Base-by-base conservation (phyloP, 2,888 invertebrate species). In the Noctua fimbriata region DNA sequence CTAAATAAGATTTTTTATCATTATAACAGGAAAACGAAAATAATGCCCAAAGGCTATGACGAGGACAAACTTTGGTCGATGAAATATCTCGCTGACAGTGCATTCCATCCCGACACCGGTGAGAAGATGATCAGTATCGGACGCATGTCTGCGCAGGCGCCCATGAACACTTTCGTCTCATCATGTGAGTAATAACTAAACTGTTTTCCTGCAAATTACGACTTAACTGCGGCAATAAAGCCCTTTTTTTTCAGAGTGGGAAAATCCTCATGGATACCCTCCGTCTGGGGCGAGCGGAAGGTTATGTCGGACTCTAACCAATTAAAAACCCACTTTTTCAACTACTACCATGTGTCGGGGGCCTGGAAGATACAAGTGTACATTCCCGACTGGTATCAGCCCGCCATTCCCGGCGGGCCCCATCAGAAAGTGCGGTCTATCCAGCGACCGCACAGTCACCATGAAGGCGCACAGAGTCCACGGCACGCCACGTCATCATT, bases 91-190 rank as follows among this genome's bases (percentile, higher is more conserved):
- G 99, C 99, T 95, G 99, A 99, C 95, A 99, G 99, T 58, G 99
- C 99, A 0, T 99, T 98, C 94, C 99, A 99, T 95, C 99, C 99
- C 0, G 99, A 99, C 93, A 99, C 99, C 0, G 99, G 99, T 1
- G 99, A 99, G 94, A 99, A 99, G 95, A 99, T 99, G 98, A 94
- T 98, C 65, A 94, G 98, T 16, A 97, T 99, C 77, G 99, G 99
- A 0, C 97, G 99, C 73, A 99, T 99, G 99, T 98, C 99, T 2
- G 99, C 99, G 0, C 99, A 99, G 95, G 99, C 99, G 67, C 99
- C 99, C 0, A 99, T 99, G 98, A 99, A 99, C 95, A 99, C 99
- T 97, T 94, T 98, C 70, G 99, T 99, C 90, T 99, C 99, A 47
- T 99, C 99, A 84, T 98, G 97, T 97, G 58, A 95, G 96, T 88